Base-by-base conservation (phyloP, 2,888 invertebrate species). In the Drosophila mimetica region DNA sequence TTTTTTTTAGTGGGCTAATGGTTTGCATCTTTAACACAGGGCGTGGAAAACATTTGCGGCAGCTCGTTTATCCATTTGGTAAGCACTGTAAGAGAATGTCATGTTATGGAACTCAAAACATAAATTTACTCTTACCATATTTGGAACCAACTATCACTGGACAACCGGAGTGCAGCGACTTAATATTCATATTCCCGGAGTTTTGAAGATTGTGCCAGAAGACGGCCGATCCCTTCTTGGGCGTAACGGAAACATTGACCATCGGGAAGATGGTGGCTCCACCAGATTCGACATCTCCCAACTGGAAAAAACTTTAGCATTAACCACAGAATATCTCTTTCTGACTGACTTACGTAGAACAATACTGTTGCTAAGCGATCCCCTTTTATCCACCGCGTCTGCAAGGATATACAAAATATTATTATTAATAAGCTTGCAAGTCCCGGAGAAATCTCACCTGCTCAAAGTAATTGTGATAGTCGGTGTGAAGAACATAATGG, bases 261-360 rank as follows among this genome's bases (percentile, higher is more conserved):
- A n/a, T 0, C 2, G 76, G 63, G 5, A 76, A 74, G 16, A 61
- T 52, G 16, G 74, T 76, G 7, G 57, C 63, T 7, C 76, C 76
- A n/a, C 71, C 74, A 14, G 14, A 4, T 4, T 76, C 67, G 0
- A 74, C 71, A 20, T 63, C 34, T 5, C 48, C 44, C 30, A 76
- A 11, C 76, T 76, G 8, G 1, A 37, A 61, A 2, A 2, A 0
- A 22, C 1, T 14, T 0, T 1, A 32, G 2, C 1, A 16, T 22
- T 2, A 14, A n/a, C 4, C 1, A 14, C 2, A 2, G 8, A 11
- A 0, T 2, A 18, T 9, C 1, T 2, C 4, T 6, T 42, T 1
- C 11, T 3, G 6, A 5, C 3, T 7, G 16, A 30, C 46, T 30
- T 46, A 46, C 75, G 7, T 78, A 78, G 34, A 77, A 55, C 7